A percentile compares a stretch with the other conserved stretches of the same genome.
Evolutionary conservation across 2,888 invertebrate genomes (phyloP).

Genomic region (Plusia festucae): DNA sequence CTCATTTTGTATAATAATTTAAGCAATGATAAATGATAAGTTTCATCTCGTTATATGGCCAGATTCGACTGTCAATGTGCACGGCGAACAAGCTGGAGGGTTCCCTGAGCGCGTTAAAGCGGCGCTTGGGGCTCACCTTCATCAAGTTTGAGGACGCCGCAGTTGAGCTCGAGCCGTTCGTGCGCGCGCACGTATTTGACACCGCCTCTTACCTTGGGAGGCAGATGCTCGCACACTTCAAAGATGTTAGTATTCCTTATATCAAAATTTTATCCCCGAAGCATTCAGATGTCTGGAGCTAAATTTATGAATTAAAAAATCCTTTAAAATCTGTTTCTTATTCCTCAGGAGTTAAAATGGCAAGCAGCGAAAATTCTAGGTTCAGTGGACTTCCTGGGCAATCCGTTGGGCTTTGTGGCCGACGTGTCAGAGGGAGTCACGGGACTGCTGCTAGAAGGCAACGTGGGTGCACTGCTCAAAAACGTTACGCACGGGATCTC

Average conservation of each 20-base stretch:
- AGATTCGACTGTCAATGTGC: conserved; percentile 96
- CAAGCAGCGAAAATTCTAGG: conserved; percentile 98
- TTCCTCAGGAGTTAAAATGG: conserved; percentile 94
- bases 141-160: conserved; percentile 99
- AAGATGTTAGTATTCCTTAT: conserved; percentile 88
- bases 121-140: conserved; percentile 95
- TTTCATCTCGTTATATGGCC: conserved; percentile 26
- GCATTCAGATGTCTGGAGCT: too few species aligned
- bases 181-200: conserved; percentile 96
- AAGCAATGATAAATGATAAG: not conserved
- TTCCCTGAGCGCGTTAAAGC: conserved; percentile 94
- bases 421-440: conserved; percentile 98
- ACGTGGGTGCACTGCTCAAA: conserved; percentile 96
- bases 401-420: conserved; percentile 98
- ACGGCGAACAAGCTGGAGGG: conserved; percentile 94
- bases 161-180: conserved; percentile 97
- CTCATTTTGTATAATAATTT: not conserved
- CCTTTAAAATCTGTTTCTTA: not conserved
- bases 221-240: conserved; percentile 95
- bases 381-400: conserved; percentile 99
- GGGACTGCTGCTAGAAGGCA: conserved; percentile 97
- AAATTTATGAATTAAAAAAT: too few species aligned
- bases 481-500: conserved; percentile 99
- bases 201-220: conserved; percentile 95
- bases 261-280: too few species aligned